Evolutionary conservation across 2,113 vertebrate genomes (phyloP), one percentile per base, ranked within the genome.

Genomic region (Uropsilus gracilis): DNA sequence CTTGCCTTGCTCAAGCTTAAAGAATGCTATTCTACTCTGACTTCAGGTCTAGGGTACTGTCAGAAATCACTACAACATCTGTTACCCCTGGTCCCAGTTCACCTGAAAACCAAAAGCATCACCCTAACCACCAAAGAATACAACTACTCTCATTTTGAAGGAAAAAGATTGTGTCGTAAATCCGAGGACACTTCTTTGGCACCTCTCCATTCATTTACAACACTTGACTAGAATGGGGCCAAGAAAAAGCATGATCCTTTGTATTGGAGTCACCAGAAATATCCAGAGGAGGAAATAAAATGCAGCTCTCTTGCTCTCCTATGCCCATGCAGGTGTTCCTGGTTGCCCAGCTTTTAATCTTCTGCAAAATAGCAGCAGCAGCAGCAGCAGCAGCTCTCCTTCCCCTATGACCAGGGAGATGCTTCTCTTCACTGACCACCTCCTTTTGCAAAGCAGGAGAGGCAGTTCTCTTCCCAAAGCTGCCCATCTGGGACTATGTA

Each of bases 181-280:
- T 90, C 86, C 34, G 5, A 85, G 39, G 17, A 32, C 50, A 59
- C 17, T 44, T 63, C 44, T 68, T 90, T 46, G 34, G 5, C 11
- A 64, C 44, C 55, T 83, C 89, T 87, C 69, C 22, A 89, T 39
- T 87, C 26, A 37, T 55, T 83, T 39, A 57, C 6, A 76, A 24
- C 68, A n/a, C 69, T 75, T 81, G 5, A 95, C 76, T 88, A 90
- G 84, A 92, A 73, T 46, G 22, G 4, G 42, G 26, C 18, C 83
- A 57, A 86, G 12, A 71, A 82, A 78, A 2, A 94, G n/a, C 34
- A 34, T 20, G n/a, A 39, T 66, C 61, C 69, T 85, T 81, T 34
- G 53, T 61, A 80, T 6, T 44, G n/a, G 50, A 90, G 77, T 16
- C 20, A 66, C 24, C 44, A 82, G 61, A 59, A 72, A 94, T 66